Conservation (phyloP, 2,888 invertebrate species). For the Drosophila quinaria region DNA sequence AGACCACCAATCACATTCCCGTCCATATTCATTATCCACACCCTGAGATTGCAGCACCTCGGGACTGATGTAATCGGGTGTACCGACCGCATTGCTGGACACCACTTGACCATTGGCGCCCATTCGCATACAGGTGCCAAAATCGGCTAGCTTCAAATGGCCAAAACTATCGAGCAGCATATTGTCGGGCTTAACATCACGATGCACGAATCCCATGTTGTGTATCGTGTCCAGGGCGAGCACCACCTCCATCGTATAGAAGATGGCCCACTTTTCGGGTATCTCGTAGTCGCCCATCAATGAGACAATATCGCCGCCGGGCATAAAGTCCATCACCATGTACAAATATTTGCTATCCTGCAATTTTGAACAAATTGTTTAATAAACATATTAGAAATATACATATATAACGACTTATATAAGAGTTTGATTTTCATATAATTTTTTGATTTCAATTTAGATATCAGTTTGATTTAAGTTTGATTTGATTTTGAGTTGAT, state of each 20-base stretch:
- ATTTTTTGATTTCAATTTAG: no score
- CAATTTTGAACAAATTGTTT: background rate
- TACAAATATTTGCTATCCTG: constrained; percentile 96
- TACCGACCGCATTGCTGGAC: constrained; percentile 99
- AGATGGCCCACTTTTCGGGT: constrained; percentile 99
- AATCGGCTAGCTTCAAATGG: constrained; percentile 99
- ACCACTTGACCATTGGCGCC: constrained; percentile 97
- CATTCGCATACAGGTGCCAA: constrained; percentile 99
- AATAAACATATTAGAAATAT: no score
- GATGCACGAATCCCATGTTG: constrained; percentile 97
- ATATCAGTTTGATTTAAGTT: no score
- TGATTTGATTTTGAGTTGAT: no score
- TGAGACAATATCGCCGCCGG: constrained; percentile 99
- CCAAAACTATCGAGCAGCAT: constrained; percentile 98
- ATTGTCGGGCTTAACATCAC: constrained; percentile 99
- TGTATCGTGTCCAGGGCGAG: constrained; percentile 99
- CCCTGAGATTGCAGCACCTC: constrained; percentile 99
- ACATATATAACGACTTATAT: no score
- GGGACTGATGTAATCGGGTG: constrained; percentile 99
- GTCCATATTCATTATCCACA: constrained; percentile 97
- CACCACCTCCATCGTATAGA: constrained; percentile 99
- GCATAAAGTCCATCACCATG: constrained; percentile 99
- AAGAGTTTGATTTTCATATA: no score
- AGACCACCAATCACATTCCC: constrained; percentile 99
- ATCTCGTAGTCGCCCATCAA: constrained; percentile 99